Conservation (phyloP, 2,113 vertebrate species). For the Dipodomys merriami region DNA sequence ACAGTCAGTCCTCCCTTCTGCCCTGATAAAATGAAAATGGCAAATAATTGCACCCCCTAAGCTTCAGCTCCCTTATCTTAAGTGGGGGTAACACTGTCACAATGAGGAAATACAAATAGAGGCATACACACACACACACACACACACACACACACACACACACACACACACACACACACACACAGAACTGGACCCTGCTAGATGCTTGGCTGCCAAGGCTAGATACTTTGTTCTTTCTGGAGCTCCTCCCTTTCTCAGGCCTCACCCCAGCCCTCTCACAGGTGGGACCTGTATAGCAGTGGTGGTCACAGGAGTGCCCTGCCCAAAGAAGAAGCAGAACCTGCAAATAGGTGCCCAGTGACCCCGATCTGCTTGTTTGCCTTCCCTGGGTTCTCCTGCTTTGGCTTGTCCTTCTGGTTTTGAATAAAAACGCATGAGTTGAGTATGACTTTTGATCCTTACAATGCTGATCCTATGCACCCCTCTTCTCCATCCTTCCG, state of each 20-base stretch:
- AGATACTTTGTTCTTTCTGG: neutral
- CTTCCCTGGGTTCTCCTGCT: conserved; percentile 48
- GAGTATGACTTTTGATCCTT: conserved; percentile 15
- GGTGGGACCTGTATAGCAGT: neutral
- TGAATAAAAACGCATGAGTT: conserved; percentile 58
- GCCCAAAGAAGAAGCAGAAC: conserved; percentile 38
- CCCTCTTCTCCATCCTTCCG: neutral
- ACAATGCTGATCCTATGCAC: neutral
- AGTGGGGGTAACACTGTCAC: neutral
- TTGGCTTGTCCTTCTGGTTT: conserved; percentile 52
- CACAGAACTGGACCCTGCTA: neutral
- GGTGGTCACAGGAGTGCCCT: neutral
- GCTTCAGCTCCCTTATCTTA: neutral
- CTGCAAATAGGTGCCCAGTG: neutral
- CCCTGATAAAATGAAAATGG: neutral
- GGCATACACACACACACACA: neutral
- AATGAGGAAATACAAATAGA: neutral
- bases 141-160: neutral
- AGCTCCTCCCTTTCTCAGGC: conserved; percentile 20
- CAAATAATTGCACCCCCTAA: neutral
- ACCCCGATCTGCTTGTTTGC: neutral
- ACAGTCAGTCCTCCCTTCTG: neutral
- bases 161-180: neutral
- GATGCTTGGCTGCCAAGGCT: neutral
- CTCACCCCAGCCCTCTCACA: neutral